phyloP scores from a whole-genome alignment of 2,888 invertebrate species.

The Nebria brevicollis region DNA sequence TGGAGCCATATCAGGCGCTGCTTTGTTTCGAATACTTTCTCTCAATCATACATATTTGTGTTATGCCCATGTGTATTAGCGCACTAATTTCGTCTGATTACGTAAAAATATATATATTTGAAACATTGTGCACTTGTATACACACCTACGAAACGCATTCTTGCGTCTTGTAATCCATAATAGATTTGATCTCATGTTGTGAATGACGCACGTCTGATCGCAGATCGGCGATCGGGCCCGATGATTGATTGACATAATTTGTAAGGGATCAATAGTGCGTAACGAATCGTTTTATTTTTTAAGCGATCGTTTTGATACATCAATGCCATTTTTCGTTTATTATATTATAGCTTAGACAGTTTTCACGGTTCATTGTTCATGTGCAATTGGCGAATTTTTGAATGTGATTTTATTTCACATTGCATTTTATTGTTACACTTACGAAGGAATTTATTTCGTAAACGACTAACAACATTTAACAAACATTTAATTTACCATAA shows the following conservation, averaged over 20 bases:
- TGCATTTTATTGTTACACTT: neutral
- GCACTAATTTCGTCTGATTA: neutral
- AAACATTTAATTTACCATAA: neutral
- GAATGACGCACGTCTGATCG: neutral
- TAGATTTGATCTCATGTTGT: neutral
- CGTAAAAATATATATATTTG: neutral
- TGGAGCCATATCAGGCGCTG: neutral
- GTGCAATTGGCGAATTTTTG: neutral
- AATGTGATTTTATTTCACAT: neutral
- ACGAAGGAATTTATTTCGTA: neutral
- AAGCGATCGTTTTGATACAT: neutral
- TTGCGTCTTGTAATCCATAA: neutral
- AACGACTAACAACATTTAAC: neutral
- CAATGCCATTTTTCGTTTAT: neutral
- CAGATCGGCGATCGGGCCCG: neutral
- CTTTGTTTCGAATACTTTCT: neutral
- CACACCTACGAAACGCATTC: neutral
- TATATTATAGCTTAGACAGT: neutral
- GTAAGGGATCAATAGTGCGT: neutral
- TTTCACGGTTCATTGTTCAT: neutral
- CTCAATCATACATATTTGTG: neutral
- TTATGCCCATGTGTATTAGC: neutral
- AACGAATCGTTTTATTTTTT: neutral
- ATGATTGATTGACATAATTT: constrained; percentile 1
- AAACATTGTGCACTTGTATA: neutral